Percentiles rank a stretch among this genome's conserved stretches.
These are phyloP conservation scores for Poecilia latipinna DNA, from an alignment of 2,113 vertebrate genomes.

Conservation along the genomic window DNA sequence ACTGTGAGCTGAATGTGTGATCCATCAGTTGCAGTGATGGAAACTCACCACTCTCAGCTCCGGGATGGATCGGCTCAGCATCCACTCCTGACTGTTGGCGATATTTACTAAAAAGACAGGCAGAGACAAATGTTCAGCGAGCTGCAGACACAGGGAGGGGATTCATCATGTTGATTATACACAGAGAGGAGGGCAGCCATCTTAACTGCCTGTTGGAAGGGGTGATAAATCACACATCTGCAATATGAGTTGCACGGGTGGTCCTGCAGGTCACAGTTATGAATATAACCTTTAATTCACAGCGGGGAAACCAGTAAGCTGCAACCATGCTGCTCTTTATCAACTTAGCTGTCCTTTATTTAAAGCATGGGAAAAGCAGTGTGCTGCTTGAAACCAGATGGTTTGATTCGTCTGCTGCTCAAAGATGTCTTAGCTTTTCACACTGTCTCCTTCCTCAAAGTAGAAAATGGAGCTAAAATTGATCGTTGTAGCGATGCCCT, in stretches of 20 bases:
- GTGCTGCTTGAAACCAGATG: background rate
- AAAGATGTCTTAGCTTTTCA: conserved; percentile 1
- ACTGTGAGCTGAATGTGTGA: background rate
- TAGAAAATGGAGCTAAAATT: background rate
- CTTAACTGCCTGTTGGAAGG: conserved; percentile 11
- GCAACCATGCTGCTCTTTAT: conserved; percentile 40
- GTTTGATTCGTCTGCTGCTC: background rate
- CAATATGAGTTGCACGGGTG: conserved; percentile 5
- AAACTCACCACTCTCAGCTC: conserved; percentile 92
- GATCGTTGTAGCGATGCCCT: background rate
- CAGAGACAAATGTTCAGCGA: conserved; percentile 42
- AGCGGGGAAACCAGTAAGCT: background rate
- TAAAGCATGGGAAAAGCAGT: conserved; percentile 19
- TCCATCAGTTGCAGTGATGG: background rate
- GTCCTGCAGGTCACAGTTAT: conserved; percentile 35
- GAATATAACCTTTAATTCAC: conserved; percentile 56
- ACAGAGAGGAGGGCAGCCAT: conserved; percentile 19
- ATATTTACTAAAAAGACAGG: conserved; percentile 82
- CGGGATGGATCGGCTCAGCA: conserved; percentile 86
- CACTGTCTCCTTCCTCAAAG: background rate
- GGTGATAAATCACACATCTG: conserved; percentile 31
- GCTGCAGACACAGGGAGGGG: background rate
- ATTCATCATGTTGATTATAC: conserved; percentile 24
- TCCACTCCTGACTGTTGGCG: conserved; percentile 97
- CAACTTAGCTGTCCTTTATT: conserved; percentile 18